Evolutionary conservation across 2,797 vertebrate species (phyloP).

Genomic region (Melanotaenia boesemani): DNA sequence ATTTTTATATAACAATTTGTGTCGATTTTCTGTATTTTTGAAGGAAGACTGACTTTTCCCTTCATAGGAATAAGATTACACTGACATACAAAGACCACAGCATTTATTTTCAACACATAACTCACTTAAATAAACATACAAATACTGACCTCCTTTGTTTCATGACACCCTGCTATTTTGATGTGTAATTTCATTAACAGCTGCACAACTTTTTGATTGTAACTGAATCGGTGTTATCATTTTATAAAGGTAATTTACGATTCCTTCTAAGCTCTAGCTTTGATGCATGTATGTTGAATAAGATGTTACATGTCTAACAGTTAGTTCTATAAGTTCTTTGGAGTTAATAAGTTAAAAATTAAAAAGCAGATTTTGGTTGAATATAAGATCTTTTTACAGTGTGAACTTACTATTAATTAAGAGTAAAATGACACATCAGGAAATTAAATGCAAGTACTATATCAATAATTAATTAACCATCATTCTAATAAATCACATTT

Average conservation of each 20-base stretch:
- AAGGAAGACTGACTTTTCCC: neutral
- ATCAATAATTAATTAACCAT: neutral
- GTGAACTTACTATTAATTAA: neutral
- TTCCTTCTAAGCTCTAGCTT: neutral
- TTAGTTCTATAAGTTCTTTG: neutral
- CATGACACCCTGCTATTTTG: neutral
- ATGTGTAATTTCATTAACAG: slow-evolving; percentile 5
- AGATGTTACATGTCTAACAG: neutral
- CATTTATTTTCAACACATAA: neutral
- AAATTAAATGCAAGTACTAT: neutral
- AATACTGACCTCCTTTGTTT: slow-evolving; percentile 9
- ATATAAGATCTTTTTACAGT: neutral
- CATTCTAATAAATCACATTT: neutral
- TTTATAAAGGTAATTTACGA: neutral
- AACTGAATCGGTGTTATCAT: neutral
- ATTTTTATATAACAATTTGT: neutral
- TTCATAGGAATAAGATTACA: neutral
- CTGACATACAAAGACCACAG: neutral
- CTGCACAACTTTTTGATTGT: neutral
- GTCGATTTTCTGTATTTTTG: neutral
- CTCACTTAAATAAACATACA: slow-evolving; percentile 2
- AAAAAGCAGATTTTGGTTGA: neutral
- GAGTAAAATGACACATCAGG: neutral
- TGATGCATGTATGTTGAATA: neutral
- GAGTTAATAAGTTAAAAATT: neutral